Evolutionary conservation across 2,888 invertebrate genomes (phyloP), one percentile per base, ranked within the genome.

Genomic region (Neoitamus cyanurus): DNA sequence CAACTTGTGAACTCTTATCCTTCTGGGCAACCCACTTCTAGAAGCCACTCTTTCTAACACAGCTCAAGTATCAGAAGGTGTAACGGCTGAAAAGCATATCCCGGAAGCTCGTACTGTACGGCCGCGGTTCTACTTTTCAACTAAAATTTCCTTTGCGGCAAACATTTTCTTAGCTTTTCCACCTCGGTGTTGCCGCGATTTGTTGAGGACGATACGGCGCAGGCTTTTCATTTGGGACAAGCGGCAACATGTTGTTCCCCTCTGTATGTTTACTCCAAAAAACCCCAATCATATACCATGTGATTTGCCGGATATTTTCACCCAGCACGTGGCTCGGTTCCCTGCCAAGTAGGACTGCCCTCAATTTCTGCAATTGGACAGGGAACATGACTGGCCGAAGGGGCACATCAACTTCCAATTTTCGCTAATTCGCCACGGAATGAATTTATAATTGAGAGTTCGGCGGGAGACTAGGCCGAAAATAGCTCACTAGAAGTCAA

Each of bases 241-340:
- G 7, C 25, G 46, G 77, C 77, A 77, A 77, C 77, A 77, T 77
- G 77, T 77, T 77, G 77, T 77, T 77, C 77, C 25, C 77, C 46
- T 34, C 15, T 34, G 20, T 73, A 15, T 72, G n/a, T 73, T 73
- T 36, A 73, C 36, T 20, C 36, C 36, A 73, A 73, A 46, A 46
- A 3, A 58, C 20, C 20, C 58, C 58, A 15, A 58, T n/a, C 3
- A 20, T 15, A 73, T n/a, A 13, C 73, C 34, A 73, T 73, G 73
- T 73, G 73, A 20, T 70, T 31, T 11, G 68, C 58, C 58, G 58
- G 58, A 58, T 58, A 58, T 58, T 58, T 58, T 58, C 58, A 58
- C 20, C 20, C 58, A 58, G 20, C 73, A 36, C 73, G 73, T 73
- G 73, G 73, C 73, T 2, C 20, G 37, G 11, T 73, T 36, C 36